Evolutionary conservation across 2,113 vertebrate species (phyloP).

Genomic region (Phodopus roborovskii): DNA sequence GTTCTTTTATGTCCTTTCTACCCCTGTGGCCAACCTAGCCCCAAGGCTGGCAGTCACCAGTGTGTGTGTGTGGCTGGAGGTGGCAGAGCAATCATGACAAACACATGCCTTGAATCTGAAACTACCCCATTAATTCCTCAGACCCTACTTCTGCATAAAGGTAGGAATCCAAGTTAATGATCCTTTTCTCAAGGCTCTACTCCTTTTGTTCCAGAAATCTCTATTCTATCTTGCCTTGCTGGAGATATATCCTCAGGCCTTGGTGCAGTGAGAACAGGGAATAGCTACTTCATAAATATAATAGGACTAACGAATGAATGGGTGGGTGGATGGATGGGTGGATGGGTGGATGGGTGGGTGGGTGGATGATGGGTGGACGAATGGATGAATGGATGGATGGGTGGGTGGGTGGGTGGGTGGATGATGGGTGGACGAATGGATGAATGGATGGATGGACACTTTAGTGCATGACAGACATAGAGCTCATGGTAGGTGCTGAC

Average conservation of each 20-base stretch:
- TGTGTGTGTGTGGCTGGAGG: not conserved
- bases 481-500: not conserved
- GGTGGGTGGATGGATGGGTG: too few relatives aligned
- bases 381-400: too few relatives aligned
- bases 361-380: too few relatives aligned
- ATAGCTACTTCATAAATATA: too few relatives aligned
- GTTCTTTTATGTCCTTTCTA: not conserved
- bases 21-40: rapidly evolving
- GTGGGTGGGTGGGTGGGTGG: too few relatives aligned
- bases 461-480: not conserved
- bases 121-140: too few relatives aligned
- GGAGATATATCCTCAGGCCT: not conserved
- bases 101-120: not conserved
- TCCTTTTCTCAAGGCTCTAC: not conserved
- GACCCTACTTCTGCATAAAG: not conserved
- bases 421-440: too few relatives aligned
- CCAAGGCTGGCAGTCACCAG: rapidly evolving
- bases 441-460: too few relatives aligned
- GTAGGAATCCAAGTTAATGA: not conserved
- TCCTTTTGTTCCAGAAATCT: not conserved
- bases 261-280: not conserved
- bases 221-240: not conserved
- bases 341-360: too few relatives aligned
- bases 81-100: not conserved
- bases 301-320: too few relatives aligned